These are phyloP conservation scores for Tricholauxania praeusta DNA, from an alignment of 2,888 invertebrate genomes.

Conservation along the genomic window DNA sequence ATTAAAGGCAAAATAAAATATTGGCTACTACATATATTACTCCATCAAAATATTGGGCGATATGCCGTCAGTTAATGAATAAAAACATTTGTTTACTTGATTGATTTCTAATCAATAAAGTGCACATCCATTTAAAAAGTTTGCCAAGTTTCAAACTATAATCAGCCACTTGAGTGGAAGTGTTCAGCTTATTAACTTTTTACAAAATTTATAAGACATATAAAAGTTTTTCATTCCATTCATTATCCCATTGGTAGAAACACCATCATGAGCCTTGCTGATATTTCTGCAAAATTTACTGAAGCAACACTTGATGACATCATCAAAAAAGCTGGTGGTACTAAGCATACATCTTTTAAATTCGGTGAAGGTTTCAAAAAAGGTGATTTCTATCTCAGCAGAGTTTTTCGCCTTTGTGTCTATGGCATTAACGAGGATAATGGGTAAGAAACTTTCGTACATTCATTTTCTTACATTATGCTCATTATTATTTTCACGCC, in stretches of 20 bases:
- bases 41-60: no score
- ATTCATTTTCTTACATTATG: not conserved
- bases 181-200: no score
- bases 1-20: no score
- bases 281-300: constrained; percentile 66
- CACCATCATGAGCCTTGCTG: constrained; percentile 52
- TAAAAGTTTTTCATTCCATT: no score
- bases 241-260: not conserved
- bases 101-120: no score
- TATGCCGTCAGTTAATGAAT: no score
- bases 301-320: constrained; percentile 67
- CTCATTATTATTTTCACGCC: not conserved
- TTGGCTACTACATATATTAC: no score
- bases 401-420: constrained; percentile 73
- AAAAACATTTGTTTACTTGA: no score
- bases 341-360: constrained; percentile 66
- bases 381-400: constrained; percentile 80
- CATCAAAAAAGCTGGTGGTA: constrained; percentile 61
- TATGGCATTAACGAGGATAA: constrained; percentile 60
- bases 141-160: no score
- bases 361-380: constrained; percentile 70
- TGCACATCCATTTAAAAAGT: no score
- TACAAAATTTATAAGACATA: no score
- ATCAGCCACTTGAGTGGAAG: no score
- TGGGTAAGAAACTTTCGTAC: constrained; percentile 46